Evolutionary conservation across 1,140 invertebrate genomes (phyloP), one percentile per base, ranked within the genome.

Genomic region (Harlomillsia oculata): DNA sequence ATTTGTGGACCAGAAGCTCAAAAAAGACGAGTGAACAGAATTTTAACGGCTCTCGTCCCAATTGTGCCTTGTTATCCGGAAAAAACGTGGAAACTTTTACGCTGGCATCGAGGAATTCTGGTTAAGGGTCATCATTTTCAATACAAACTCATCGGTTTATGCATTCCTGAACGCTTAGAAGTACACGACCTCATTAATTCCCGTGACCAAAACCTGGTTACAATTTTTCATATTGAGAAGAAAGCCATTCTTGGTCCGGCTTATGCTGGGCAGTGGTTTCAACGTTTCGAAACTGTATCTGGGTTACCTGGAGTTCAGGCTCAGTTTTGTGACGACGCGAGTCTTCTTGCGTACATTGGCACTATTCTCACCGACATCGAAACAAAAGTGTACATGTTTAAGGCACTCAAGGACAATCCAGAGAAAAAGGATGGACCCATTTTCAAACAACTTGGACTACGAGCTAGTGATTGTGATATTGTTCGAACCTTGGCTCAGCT

Each of bases 41-140:
- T n/a, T n/a, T n/a, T n/a, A n/a, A n/a, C n/a, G n/a, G n/a, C n/a
- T n/a, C n/a, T n/a, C n/a, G n/a, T 49, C 34, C 54, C 54, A 23
- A 36, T 55, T 18, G 37, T 60, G 5, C 50, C 58, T 20, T 32
- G 34, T 34, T 55, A 30, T 16, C 50, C 60, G n/a, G 28, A 54
- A 2, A 54, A 40, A 50, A 41, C 20, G 39, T 65, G 53, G 56
- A 62, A 60, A 40, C 8, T 65, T 18, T 43, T 65, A 1, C 25
- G 59, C 5, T 69, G 67, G 67, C 67, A 69, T 30, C 51, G 57
- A 43, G 67, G 67, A 21, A 67, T 68, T 32, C 44, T 69, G 13
- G 60, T 67, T 0, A 39, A 53, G 25, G 46, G 59, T 1, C 66
- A 69, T 55, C 45, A 68, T 25, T 48, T 37, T 20, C 34, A 57